Evolutionary conservation across 2,888 invertebrate genomes (phyloP), one percentile per base, ranked within the genome.

Genomic region (Sialis fuliginosa): DNA sequence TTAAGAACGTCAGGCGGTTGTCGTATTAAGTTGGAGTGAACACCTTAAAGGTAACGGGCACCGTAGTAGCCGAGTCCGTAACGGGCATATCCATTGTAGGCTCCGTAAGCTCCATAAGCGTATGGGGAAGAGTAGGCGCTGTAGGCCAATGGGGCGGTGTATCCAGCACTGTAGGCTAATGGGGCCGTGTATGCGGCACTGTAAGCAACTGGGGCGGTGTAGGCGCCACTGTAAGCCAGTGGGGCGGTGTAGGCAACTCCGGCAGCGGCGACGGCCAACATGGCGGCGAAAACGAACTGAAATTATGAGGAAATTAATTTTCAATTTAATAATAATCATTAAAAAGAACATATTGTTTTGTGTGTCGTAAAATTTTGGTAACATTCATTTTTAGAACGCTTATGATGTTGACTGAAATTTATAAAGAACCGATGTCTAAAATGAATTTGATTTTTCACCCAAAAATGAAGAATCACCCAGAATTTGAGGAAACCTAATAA

Each of bases 221-320:
- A 41, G 3, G 5, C 12, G 9, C 2, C 42, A 30, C 13, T 30
- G 41, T 12, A 30, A 9, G 42, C 42, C 5, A 37, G 8, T 13
- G 37, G 37, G 30, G 50, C 46, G 39, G 49, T 48, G 34, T 42
- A 42, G 13, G 47, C 45, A 12, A 50, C 48, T 13, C 48, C 48
- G 22, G 48, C n/a, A 33, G 45, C 45, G 35, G 51, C 50, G 30
- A 50, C 42, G 39, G 50, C 51, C 37, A 45, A 34, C 13, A 51
- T 7, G 34, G 49, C 50, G 10, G 44, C 46, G 35, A 51, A 33
- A 37, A 51, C 49, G 33, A 51, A 33, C 50, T 51, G 39, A 33
- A 45, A 44, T n/a, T 5, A 42, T 31, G 44, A 32, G 41, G 42
- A 30, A 42, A 42, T 39, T 6, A 39, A n/a, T 12, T 8, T 32